phyloP scores from a whole-genome alignment of 1,140 invertebrate genomes.

The Pteromalus puparum region DNA sequence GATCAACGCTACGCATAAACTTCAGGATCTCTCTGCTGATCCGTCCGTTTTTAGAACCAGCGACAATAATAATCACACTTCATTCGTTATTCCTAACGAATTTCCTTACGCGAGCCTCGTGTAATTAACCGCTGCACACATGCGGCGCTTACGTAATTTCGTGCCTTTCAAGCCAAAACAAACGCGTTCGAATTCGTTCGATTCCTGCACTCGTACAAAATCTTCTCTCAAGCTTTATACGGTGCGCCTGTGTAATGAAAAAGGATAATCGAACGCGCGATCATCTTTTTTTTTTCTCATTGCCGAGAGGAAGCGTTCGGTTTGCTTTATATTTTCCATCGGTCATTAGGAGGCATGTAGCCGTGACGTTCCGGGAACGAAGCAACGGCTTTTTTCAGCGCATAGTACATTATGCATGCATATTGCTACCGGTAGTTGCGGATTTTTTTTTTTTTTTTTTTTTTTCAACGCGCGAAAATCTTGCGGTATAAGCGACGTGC shows the following conservation, averaged over 20 bases:
- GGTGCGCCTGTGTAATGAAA: not conserved
- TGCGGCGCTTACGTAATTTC: too few relatives aligned
- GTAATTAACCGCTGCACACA: too few relatives aligned
- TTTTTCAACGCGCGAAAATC: not conserved
- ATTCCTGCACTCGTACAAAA: too few relatives aligned
- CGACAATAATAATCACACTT: too few relatives aligned
- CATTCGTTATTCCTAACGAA: too few relatives aligned
- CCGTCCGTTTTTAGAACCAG: too few relatives aligned
- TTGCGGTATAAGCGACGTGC: not conserved
- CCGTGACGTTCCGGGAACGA: slow-evolving; percentile 31
- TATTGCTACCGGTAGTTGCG: not conserved
- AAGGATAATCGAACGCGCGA: not conserved
- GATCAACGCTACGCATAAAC: too few relatives aligned
- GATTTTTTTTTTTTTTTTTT: not conserved
- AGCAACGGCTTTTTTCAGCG: slow-evolving; percentile 21
- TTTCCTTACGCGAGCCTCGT: too few relatives aligned
- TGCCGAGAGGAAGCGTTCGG: not conserved
- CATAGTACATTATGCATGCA: slow-evolving; percentile 26
- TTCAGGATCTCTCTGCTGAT: too few relatives aligned
- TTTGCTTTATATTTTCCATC: slow-evolving; percentile 44
- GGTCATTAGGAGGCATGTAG: slow-evolving; percentile 40
- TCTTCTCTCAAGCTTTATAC: too few relatives aligned
- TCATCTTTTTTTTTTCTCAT: slow-evolving; percentile 8
- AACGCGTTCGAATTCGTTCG: too few relatives aligned
- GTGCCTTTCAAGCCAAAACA: too few relatives aligned